Conservation (phyloP, 2,888 invertebrate species). For the Himalopsyche kuldschensis region DNA sequence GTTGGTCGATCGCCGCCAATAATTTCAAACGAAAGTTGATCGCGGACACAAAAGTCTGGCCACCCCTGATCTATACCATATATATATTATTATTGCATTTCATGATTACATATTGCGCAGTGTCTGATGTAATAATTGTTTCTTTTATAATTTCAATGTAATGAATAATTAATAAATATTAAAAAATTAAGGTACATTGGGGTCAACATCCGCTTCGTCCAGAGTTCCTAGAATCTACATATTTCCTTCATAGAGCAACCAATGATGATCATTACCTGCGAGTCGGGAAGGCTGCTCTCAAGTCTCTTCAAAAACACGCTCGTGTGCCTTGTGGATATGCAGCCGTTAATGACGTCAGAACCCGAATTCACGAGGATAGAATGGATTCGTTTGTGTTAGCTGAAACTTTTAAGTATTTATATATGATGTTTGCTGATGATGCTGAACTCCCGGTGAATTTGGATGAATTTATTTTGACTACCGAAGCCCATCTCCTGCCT, state of each 20-base stretch:
- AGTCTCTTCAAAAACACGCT: conserved; percentile 86
- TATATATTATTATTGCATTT: too few species aligned
- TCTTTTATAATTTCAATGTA: neutral
- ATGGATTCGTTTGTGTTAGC: conserved; percentile 99
- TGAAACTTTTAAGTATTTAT: conserved; percentile 97
- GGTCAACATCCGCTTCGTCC: conserved; percentile 95
- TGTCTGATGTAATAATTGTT: neutral
- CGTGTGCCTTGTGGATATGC: conserved; percentile 97
- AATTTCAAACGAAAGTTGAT: too few species aligned
- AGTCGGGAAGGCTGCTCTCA: conserved; percentile 83
- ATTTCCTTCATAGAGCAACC: conserved; percentile 94
- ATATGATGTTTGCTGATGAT: conserved; percentile 87
- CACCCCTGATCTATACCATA: too few species aligned
- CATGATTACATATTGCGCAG: too few species aligned
- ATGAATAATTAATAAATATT: neutral
- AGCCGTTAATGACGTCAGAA: conserved; percentile 93
- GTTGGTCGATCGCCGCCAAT: too few species aligned
- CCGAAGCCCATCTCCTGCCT: conserved; percentile 95
- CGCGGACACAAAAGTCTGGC: too few species aligned
- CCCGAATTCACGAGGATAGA: conserved; percentile 87
- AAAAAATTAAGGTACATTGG: conserved; percentile 81
- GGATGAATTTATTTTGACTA: conserved; percentile 87
- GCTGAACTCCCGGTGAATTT: conserved; percentile 79
- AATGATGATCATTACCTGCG: conserved; percentile 94
- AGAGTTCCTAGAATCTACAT: conserved; percentile 97